Evolutionary conservation across 2,888 invertebrate species (phyloP).

Genomic region (Pegoplata infirma): DNA sequence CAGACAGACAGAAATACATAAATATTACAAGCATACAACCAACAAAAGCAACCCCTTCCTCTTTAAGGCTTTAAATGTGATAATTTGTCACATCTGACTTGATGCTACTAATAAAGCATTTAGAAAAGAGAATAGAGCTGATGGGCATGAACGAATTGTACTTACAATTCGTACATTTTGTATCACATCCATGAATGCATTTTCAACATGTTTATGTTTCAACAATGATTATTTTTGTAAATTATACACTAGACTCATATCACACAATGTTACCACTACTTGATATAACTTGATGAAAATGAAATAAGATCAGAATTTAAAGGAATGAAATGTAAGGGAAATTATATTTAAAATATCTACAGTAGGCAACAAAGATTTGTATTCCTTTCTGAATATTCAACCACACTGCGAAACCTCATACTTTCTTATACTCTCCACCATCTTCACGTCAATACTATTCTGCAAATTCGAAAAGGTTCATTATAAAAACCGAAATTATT

Average conservation of each 20-base stretch:
- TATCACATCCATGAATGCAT: not conserved
- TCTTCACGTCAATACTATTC: no score
- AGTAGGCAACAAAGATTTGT: no score
- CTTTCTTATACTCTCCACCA: no score
- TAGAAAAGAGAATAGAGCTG: not conserved
- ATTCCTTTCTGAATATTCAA: no score
- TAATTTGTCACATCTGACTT: conserved; percentile 61
- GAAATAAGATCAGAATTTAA: no score
- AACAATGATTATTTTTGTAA: conserved; percentile 12
- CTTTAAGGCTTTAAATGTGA: conserved; percentile 46
- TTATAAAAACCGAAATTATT: no score
- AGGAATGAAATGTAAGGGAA: no score
- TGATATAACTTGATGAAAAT: no score
- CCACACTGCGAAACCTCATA: no score
- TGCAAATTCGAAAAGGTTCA: no score
- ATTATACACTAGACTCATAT: conserved; percentile 28
- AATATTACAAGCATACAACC: not conserved
- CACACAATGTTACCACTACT: conserved; percentile 7
- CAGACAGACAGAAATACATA: not conserved
- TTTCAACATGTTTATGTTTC: not conserved
- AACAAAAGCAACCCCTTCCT: not conserved
- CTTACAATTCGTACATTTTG: not conserved
- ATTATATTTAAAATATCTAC: no score
- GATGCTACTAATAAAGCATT: conserved; percentile 43
- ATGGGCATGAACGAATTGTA: not conserved